Base-by-base conservation (phyloP, 2,797 vertebrate genomes). In the Gastrophryne carolinensis region DNA sequence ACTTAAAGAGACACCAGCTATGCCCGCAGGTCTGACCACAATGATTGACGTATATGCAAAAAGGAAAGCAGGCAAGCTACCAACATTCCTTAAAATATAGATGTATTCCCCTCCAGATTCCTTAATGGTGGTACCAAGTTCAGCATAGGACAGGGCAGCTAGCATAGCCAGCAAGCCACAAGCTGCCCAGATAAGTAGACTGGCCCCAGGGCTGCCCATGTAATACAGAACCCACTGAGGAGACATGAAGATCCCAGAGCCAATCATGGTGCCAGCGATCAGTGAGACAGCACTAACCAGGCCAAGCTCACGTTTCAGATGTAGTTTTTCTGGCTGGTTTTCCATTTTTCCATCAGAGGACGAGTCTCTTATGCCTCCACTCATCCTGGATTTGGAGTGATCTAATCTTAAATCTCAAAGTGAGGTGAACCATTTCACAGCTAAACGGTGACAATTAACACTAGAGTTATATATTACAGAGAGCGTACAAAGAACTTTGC, bases 201-300 rank as follows among this genome's bases (percentile, higher is more conserved):
- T 94, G 81, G 91, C 92, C 5, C 91, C 92, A 0, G 95, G 90
- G 78, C 92, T 97, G 19, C 93, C 94, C 26, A 92, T 88, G 44
- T 89, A 81, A 26, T 60, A 53, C 0, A 96, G 85, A 3, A 96
- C 89, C 12, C 89, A 89, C 83, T 96, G 91, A 0, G 95, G 95
- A 13, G 92, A 93, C 94, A 96, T 95, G 81, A 98, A 95, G 82
- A 98, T 95, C 67, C 96, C 93, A 0, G 94, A 95, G 32, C 94
- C 91, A 1, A 97, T 93, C 92, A 95, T 93, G 0, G 91, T 94
- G 15, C 95, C 94, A 1, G 84, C 87, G 1, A 94, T 92, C 70
- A 98, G 88, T 44, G 94, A 95, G 76, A 94, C 86, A 0, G 92
- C 84, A 0, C 93, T 94, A 47, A 91, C 73, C 72, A 97, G 82